Percentiles rank a stretch among this genome's conserved stretches.
These are phyloP conservation scores for Pomacea maculata DNA, from an alignment of 1,140 invertebrate species.

Conservation along the genomic window DNA sequence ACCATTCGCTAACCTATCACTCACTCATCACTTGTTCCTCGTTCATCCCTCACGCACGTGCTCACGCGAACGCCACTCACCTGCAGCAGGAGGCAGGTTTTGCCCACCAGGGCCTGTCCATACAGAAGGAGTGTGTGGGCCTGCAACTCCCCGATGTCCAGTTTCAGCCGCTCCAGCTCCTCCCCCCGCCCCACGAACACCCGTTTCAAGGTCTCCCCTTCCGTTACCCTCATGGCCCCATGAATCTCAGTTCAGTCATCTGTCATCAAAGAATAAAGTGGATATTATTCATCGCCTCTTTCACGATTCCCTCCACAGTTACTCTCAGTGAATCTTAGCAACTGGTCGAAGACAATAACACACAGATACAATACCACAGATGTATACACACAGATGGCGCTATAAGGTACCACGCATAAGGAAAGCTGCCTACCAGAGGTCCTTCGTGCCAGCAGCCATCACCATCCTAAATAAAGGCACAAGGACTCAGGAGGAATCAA, in stretches of 20 bases:
- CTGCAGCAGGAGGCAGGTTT: slow-evolving; percentile 15
- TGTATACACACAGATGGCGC: too few species aligned
- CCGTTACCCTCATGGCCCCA: neutral
- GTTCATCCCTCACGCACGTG: too few species aligned
- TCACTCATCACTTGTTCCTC: neutral
- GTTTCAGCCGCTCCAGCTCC: slow-evolving; percentile 18
- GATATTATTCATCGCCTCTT: too few species aligned
- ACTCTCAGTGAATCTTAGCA: too few species aligned
- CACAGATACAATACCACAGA: too few species aligned
- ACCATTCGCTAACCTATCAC: neutral
- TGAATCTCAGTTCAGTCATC: neutral
- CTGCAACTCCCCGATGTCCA: neutral
- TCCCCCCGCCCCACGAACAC: slow-evolving; percentile 15
- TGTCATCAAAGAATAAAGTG: neutral
- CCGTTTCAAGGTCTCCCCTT: neutral
- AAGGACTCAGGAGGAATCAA: too few species aligned
- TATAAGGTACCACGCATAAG: too few species aligned
- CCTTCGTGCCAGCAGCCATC: too few species aligned
- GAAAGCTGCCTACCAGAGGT: too few species aligned
- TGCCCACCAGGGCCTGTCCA: slow-evolving; percentile 23
- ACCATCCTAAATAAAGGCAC: too few species aligned
- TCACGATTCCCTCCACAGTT: too few species aligned
- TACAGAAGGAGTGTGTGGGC: neutral
- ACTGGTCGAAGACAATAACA: too few species aligned
- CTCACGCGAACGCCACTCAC: neutral